Evolutionary conservation across 2,113 vertebrate species (phyloP), one percentile per base, ranked within the genome.

Genomic region (Crotalus tigris): DNA sequence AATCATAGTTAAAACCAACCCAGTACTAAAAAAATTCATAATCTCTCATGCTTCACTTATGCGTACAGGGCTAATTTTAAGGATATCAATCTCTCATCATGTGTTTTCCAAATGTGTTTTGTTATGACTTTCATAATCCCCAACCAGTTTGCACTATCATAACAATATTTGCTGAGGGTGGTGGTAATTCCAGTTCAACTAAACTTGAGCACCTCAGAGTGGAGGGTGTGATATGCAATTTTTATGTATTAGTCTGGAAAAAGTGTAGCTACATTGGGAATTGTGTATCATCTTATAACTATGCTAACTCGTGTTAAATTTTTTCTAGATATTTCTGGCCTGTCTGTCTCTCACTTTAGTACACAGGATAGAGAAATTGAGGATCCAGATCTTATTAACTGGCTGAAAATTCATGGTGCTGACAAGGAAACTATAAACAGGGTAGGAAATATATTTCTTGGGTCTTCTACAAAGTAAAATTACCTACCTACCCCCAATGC

Each of bases 401-500:
- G 99, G 99, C 97, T 99, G 92, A 97, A 94, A 24, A 97, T 97
- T 64, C 98, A 98, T 0, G 98, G 98, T 89, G 99, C 98, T 2
- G 99, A 99, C 85, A 97, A 98, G 87, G 98, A 99, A 95, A 98
- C 99, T 0, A 98, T 99, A 96, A 98, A 98, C 94, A 98, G 95
- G 98, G 99, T 99, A 98, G 96, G 95, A 91, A 61, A 92, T 15
- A 10, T 29, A 0, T 85, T 91, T 87, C 33, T 64, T 88, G 75
- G 39, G n/a, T 4, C 17, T 69, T 90, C 59, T 59, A 44, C 57
- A 90, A 75, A 90, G 44, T 51, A 69, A 44, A 51, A n/a, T 90
- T 29, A 81, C n/a, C 17, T 4, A 8, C 9, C 23, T 12, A 1
- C 0, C 29, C 29, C 4, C 4, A 1, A 33, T 69, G 64, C n/a